Base-by-base conservation (phyloP, 2,797 vertebrate species). In the Malacoctenus gilli region DNA sequence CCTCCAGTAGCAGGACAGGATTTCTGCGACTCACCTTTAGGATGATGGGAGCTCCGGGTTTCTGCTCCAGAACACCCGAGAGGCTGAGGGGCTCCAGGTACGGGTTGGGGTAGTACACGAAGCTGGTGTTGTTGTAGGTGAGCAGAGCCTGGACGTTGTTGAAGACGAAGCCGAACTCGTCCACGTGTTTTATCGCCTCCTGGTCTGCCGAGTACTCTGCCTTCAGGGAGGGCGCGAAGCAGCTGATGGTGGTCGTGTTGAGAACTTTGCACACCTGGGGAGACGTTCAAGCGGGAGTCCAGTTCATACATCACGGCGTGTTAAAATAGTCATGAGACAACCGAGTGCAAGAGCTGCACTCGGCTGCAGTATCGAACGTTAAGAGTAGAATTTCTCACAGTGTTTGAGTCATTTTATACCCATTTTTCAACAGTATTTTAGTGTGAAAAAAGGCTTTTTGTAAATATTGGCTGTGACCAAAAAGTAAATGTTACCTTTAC, bases 121-220 rank as follows among this genome's bases (percentile, higher is more conserved):
- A 98, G 79, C 93, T 94, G 11, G 95, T 97, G 88, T 93, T 94
- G 1, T 95, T 97, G 87, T 95, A 98, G 31, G 93, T 89, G 23
- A 95, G 93, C 82, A 98, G 87, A 36, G 94, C 89, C 48, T 96
- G 95, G 47, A 98, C 96, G 0, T 97, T 97, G 90, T 98, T 97
- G 67, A 98, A 98, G 83, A 98, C 90, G 1, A 98, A 98, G 3
- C 96, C 96, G 13, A 98, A 94, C 89, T 98, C 96, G 0, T 98
- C 95, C 0, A 95, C 95, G 0, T 93, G 91, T 67, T 95, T 96
- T 18, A 96, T 83, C 0, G 92, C 80, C 8, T 98, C 95, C 59
- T 92, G 89, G 28, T 93, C 93, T 0, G 89, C 82, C 0, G 86
- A 85, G 80, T 90, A 89, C 56, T 97, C 94, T 0, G 86, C 44